Base-by-base conservation (phyloP, 92 coral and sea anemone species). In the Porites cylindrica region DNA sequence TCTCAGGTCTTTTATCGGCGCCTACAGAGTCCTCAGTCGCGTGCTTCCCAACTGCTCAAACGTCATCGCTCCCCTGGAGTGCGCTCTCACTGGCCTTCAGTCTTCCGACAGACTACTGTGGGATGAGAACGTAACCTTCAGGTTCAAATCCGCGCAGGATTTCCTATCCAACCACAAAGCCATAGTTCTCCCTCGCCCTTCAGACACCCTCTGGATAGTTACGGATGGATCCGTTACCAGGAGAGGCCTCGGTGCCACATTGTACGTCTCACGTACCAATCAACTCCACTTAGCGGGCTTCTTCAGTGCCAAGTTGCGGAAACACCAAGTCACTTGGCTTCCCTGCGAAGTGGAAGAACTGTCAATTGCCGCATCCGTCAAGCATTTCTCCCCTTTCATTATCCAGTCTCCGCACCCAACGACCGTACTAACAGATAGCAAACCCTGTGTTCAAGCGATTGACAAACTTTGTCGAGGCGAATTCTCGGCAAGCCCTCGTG, bases 1-100 rank as follows among this genome's bases (percentile, higher is more conserved):
- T 10, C 72, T 75, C 58, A 19, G 90, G 60, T 81, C 88, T 14
- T 85, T 90, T 66, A 84, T 91, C 65, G 90, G 92, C 23, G 77
- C 21, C 77, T 53, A 72, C 29, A 72, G 4, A 72, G n/a, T 72
- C 51, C 29, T 72, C 52, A 72, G 77, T 52, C 77, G 51, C 58
- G 58, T 53, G 58, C 58, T 53, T 7, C 74, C 52, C 51, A 69
- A 69, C 38, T 69, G 26, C 69, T 78, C 82, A 43, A n/a, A 58
- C 70, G 63, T 43, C 7, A 10, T 72, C n/a, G 88, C 21, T 59
- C 85, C 84, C 78, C 88, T 47, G 3, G 60, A 83, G 38, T 83
- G n/a, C 16, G 78, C 88, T 67, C 76, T 72, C 50, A 58, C 83
- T 24, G 65, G 64, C 52, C 84, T 83, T 18, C 85, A 74, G 67